These are phyloP conservation scores for Australoheros scitulus DNA, from an alignment of 2,113 vertebrate genomes.

Conservation along the genomic window DNA sequence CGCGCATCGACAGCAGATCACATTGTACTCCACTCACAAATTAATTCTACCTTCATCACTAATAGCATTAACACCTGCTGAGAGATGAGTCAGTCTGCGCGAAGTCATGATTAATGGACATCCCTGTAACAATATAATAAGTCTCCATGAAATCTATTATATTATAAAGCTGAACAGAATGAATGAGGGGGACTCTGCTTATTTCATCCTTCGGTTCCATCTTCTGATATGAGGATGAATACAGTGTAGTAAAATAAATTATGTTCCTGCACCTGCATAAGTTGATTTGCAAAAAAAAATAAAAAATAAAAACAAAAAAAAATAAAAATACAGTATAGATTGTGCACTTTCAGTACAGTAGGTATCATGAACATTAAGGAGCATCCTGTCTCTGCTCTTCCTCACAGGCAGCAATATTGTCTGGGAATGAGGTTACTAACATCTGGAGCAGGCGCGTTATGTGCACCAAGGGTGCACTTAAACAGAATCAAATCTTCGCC, in stretches of 20 bases:
- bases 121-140: neutral
- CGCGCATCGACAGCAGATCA: neutral
- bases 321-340: neutral
- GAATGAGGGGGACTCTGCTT: neutral
- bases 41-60: conserved; percentile 5
- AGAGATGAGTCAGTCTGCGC: neutral
- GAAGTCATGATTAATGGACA: neutral
- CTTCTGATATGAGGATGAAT: neutral
- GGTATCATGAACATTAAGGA: neutral
- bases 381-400: conserved; percentile 35
- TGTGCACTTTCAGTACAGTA: neutral
- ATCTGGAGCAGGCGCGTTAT: conserved; percentile 62
- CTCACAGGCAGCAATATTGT: conserved; percentile 38
- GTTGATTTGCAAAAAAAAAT: neutral
- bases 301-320: neutral
- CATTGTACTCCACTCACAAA: neutral
- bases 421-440: conserved; percentile 60
- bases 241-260: neutral
- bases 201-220: neutral
- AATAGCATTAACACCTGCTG: conserved; percentile 14
- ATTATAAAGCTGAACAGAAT: neutral
- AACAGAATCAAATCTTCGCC: conserved; percentile 57
- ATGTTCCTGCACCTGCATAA: neutral
- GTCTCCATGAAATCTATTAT: neutral
- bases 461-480: conserved; percentile 61